Evolutionary conservation across 64 coral and sea anemone genomes (phyloP).

Genomic region (Porites australiensis): DNA sequence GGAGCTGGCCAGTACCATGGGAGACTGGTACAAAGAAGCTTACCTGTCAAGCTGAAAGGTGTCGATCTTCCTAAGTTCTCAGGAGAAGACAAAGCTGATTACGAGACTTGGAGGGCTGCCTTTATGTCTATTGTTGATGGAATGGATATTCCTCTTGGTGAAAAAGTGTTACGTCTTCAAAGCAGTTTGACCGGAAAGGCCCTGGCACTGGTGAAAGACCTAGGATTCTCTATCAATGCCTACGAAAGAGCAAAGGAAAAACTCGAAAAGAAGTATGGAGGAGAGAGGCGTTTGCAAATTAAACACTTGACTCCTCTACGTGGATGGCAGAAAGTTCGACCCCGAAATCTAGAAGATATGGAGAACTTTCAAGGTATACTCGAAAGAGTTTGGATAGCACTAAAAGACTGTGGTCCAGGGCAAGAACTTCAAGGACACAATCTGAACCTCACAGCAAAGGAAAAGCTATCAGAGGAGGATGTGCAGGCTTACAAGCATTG

Average conservation of each 20-base stretch:
- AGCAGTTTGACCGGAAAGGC: conserved; percentile 67
- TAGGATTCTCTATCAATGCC: conserved; percentile 60
- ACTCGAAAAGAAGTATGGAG: conserved; percentile 66
- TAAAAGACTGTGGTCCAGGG: conserved; percentile 49
- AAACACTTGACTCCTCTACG: conserved; percentile 64
- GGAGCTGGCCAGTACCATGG: background rate
- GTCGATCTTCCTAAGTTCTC: conserved; percentile 75
- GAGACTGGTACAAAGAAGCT: conserved; percentile 20
- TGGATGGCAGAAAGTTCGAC: conserved; percentile 47
- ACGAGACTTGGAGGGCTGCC: conserved; percentile 64
- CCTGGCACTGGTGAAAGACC: conserved; percentile 53
- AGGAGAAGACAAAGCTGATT: conserved; percentile 75
- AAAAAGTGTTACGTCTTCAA: conserved; percentile 73
- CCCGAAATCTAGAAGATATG: conserved; percentile 61
- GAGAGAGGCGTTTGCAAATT: conserved; percentile 54
- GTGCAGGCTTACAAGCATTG: conserved; percentile 59
- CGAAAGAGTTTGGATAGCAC: conserved; percentile 43
- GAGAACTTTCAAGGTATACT: conserved; percentile 59
- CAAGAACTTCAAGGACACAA: conserved; percentile 44
- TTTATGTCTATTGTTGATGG: conserved; percentile 72
- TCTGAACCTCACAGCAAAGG: conserved; percentile 70
- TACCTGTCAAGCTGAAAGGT: conserved; percentile 72
- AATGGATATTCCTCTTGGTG: conserved; percentile 56
- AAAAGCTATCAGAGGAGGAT: conserved; percentile 66
- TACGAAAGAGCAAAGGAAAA: conserved; percentile 68